Conservation (phyloP, 1,140 invertebrate genomes). For the Drosophila guanche region DNA sequence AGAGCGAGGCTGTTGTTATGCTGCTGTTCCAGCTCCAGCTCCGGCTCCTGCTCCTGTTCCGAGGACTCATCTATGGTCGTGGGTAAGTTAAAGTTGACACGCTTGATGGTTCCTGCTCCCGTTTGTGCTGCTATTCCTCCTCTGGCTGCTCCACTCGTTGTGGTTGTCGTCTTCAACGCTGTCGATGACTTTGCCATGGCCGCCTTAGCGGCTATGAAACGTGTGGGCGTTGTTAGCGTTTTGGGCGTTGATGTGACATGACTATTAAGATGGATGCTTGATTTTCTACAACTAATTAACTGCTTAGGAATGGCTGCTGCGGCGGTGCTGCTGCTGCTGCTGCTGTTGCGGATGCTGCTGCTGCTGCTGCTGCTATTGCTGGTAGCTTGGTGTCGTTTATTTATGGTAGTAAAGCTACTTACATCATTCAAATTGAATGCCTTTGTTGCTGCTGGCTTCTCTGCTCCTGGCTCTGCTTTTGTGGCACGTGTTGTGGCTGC, state of each 20-base stretch:
- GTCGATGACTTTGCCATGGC: slow-evolving; percentile 40
- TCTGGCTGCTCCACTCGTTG: slow-evolving; percentile 13
- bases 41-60: slow-evolving; percentile 52
- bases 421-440: slow-evolving; percentile 79
- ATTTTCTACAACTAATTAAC: slow-evolving; percentile 42
- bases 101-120: slow-evolving; percentile 35
- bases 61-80: slow-evolving; percentile 58
- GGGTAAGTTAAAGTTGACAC: slow-evolving; percentile 74
- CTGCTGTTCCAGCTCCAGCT: slow-evolving; percentile 11
- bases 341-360: slow-evolving; percentile 26
- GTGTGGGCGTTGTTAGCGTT: slow-evolving; percentile 73
- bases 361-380: slow-evolving; percentile 50
- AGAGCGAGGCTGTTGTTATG: slow-evolving; percentile 23
- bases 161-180: slow-evolving; percentile 9
- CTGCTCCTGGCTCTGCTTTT: slow-evolving; percentile 17
- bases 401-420: slow-evolving; percentile 70
- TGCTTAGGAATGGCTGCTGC: slow-evolving; percentile 37
- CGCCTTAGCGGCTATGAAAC: slow-evolving; percentile 68
- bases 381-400: slow-evolving; percentile 72
- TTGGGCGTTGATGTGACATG: slow-evolving; percentile 51
- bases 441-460: slow-evolving; percentile 29
- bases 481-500: neutral
- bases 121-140: slow-evolving; percentile 4
- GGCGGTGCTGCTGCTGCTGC: slow-evolving; percentile 12
- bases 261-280: slow-evolving; percentile 39